Evolutionary conservation across 2,888 invertebrate species (phyloP).

Genomic region (Pollenia griseotomentosa): DNA sequence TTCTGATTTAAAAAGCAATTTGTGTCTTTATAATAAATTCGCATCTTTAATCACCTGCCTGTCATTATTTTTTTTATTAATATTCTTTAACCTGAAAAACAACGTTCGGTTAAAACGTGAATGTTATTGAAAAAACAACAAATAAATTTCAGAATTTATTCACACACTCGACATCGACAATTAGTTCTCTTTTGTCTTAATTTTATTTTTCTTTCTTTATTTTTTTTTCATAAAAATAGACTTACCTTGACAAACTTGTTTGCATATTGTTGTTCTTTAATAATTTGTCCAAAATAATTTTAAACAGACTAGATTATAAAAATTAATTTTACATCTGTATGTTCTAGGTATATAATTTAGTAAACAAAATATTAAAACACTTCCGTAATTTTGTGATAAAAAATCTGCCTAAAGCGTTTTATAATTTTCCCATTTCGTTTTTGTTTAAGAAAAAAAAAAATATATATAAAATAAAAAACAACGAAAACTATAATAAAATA

Average conservation of each 20-base stretch:
- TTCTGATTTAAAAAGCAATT: no score
- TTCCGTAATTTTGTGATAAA: conserved; percentile 43
- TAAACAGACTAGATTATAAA: conserved; percentile 10
- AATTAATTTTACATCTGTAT: no score
- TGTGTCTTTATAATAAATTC: neutral
- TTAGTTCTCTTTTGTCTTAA: neutral
- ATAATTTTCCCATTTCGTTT: conserved; percentile 16
- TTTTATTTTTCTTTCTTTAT: neutral
- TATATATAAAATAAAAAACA: conserved; percentile 18
- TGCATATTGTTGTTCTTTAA: neutral
- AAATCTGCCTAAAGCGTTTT: neutral
- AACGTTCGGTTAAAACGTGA: conserved; percentile 3
- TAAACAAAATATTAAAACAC: conserved; percentile 24
- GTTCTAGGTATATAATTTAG: no score
- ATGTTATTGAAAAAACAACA: neutral
- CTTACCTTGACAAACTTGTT: neutral
- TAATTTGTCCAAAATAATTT: neutral
- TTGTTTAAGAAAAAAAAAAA: neutral
- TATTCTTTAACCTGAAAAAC: neutral
- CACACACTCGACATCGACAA: conserved; percentile 23
- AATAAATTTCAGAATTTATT: neutral
- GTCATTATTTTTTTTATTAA: neutral
- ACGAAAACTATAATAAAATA: conserved; percentile 8
- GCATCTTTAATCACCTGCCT: neutral
- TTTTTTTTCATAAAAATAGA: neutral